Conservation (phyloP, 2,113 vertebrate species). For the Elephantulus edwardii region DNA sequence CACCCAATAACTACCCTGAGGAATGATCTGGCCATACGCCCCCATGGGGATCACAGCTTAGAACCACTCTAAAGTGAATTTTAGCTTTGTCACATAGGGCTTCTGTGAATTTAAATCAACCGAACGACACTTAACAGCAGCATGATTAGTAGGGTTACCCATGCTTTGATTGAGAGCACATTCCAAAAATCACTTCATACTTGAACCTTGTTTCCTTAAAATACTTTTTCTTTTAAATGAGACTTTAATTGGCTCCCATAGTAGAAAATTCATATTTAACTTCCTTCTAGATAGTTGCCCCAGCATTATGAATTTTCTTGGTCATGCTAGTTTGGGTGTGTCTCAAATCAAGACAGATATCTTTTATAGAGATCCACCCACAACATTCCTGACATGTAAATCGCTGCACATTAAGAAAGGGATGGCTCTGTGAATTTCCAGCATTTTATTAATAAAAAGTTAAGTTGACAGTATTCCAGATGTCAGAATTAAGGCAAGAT, state of each 20-base stretch:
- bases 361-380: constrained; percentile 40
- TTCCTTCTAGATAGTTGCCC: constrained; percentile 7
- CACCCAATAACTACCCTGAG: not conserved
- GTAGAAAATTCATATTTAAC: constrained; percentile 6
- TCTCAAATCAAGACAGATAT: constrained; percentile 36
- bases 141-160: not conserved
- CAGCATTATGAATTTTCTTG: not conserved
- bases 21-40: not conserved
- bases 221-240: constrained; percentile 38
- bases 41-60: not conserved
- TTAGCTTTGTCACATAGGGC: not conserved
- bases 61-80: not conserved
- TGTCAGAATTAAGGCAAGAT: constrained; percentile 23
- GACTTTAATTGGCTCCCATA: not conserved
- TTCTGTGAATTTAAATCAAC: not conserved
- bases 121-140: not conserved
- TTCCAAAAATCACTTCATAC: constrained; percentile 2
- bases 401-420: not conserved
- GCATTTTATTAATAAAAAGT: too few species aligned
- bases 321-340: constrained; percentile 12
- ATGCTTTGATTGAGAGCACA: constrained; percentile 3
- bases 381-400: constrained; percentile 24
- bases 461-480: too few species aligned
- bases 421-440: too few species aligned
- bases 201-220: constrained; percentile 28